phyloP scores from a whole-genome alignment of 2,797 vertebrate species.

The Microctenopoma lineatum region DNA sequence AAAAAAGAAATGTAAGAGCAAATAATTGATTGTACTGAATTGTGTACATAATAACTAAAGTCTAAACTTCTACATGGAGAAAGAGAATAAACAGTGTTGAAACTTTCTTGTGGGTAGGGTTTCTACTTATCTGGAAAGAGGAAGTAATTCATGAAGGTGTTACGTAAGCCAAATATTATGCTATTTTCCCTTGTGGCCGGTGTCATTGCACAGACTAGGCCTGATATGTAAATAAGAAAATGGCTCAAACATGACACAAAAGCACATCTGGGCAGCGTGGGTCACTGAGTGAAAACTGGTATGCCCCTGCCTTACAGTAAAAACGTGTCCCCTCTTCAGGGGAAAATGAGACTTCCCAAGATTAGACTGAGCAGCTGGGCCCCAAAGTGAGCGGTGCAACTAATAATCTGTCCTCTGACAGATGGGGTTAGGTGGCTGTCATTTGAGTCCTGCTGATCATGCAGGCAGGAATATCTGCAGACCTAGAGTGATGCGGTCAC shows the following conservation, averaged over 20 bases:
- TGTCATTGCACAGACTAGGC: neutral
- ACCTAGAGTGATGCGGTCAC: constrained; percentile 58
- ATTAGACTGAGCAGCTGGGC: constrained; percentile 71
- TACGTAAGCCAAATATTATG: constrained; percentile 36
- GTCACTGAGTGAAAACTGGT: neutral
- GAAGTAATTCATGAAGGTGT: constrained; percentile 65
- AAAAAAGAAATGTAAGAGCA: neutral
- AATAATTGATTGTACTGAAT: neutral
- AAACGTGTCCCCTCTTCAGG: constrained; percentile 37
- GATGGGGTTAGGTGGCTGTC: constrained; percentile 73
- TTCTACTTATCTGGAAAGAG: constrained; percentile 71
- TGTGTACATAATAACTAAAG: neutral
- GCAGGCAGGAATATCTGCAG: constrained; percentile 66
- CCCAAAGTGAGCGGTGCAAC: constrained; percentile 46
- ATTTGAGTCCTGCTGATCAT: constrained; percentile 78
- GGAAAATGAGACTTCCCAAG: constrained; percentile 44
- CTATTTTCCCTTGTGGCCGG: constrained; percentile 20
- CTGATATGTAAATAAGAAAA: neutral
- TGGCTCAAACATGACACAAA: constrained; percentile 10
- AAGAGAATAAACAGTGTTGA: constrained; percentile 34
- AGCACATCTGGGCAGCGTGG: neutral
- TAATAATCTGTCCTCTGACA: constrained; percentile 73
- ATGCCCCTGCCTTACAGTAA: constrained; percentile 25
- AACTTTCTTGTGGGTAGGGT: constrained; percentile 39
- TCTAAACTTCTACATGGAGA: neutral